Evolutionary conservation across 2,797 vertebrate genomes (phyloP), one percentile per base, ranked within the genome.

Genomic region (Channa striata): DNA sequence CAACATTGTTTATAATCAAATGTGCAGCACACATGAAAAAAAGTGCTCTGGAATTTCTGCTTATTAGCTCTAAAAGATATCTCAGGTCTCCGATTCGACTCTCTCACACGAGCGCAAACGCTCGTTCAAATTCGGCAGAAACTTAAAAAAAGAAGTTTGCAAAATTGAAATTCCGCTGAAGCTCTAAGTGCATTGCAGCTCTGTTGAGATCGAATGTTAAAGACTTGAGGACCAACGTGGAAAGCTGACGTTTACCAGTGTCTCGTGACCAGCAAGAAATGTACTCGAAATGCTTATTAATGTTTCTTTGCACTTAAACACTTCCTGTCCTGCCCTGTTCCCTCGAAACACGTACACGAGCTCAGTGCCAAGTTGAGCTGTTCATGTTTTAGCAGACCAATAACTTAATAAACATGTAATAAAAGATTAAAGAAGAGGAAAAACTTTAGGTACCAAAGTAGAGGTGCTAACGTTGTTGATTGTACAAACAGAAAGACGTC

Each of bases 221-320:
- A 74, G 80, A 83, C 72, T 66, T 57, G 68, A 83, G 72, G 64
- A 79, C 59, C 71, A 44, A 68, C 46, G 16, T 52, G 59, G 76
- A 70, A 59, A 75, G 80, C 70, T 67, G 68, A 81, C 63, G 80
- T 87, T 84, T 84, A 82, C 79, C 69, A 89, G 87, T 87, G 70
- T 87, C 83, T 90, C 66, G 8, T 39, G 77, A 81, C 83, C 81
- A 81, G 75, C 71, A 52, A 56, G 78, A 81, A 83, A 83, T 70
- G 80, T 80, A 87, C 82, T 84, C 83, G 83, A 91, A 87, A 91
- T 73, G 84, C 77, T 87, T 72, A 60, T 87, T 72, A 60, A 86
- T 78, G 46, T 89, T 89, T 88, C 60, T 91, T 90, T 91, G 91
- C 92, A 92, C 92, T 91, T 92, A 89, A 82, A 80, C 47, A 20